These are phyloP conservation scores for Pandion haliaetus DNA, from an alignment of 2,113 vertebrate species.

Conservation along the genomic window DNA sequence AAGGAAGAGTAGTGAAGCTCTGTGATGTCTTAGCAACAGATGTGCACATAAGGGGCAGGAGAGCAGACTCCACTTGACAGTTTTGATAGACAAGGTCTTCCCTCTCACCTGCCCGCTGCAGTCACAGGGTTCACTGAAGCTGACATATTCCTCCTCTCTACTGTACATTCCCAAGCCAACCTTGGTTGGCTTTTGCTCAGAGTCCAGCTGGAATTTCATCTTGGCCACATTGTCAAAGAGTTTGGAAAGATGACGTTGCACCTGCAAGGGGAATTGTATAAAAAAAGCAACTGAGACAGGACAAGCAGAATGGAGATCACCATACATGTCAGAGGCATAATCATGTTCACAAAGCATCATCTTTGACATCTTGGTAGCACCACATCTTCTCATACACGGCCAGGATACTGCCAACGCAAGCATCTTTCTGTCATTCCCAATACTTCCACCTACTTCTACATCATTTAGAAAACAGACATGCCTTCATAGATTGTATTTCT, in stretches of 20 bases:
- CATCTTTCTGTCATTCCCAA: neutral
- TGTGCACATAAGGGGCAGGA: neutral
- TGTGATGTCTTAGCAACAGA: accelerated
- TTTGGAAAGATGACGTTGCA: conserved; percentile 92
- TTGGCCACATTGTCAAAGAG: conserved; percentile 92
- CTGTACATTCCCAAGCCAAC: conserved; percentile 91
- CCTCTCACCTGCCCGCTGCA: conserved; percentile 88
- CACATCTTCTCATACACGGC: neutral
- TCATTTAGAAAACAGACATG: neutral
- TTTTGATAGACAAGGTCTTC: neutral
- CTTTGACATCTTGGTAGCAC: neutral
- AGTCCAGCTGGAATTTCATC: conserved; percentile 83
- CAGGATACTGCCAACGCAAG: neutral
- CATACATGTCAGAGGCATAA: neutral
- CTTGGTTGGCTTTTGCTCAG: conserved; percentile 74
- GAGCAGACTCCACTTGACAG: neutral
- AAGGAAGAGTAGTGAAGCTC: neutral
- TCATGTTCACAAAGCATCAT: neutral
- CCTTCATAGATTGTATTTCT: neutral
- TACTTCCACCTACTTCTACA: neutral
- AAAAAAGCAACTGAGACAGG: neutral
- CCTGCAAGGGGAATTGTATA: conserved; percentile 67
- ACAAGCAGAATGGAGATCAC: neutral
- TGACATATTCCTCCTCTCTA: conserved; percentile 91
- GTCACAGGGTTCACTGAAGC: conserved; percentile 86